phyloP scores from a whole-genome alignment of 1,140 invertebrate genomes.

The Drosophila truncata region DNA sequence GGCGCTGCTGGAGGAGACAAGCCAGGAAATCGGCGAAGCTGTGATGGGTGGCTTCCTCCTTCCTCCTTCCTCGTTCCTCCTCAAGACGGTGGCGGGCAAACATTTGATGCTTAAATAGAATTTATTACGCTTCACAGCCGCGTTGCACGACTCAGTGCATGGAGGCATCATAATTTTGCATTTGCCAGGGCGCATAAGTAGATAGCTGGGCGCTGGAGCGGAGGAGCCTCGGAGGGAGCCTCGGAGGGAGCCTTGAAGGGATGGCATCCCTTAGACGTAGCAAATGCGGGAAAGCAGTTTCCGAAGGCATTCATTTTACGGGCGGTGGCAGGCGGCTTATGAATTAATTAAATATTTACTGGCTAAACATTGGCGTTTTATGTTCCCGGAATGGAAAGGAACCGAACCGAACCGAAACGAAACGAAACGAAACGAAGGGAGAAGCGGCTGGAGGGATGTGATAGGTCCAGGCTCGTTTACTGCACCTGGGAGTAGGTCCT shows the following conservation, averaged over 20 bases:
- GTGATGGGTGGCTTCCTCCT: slow-evolving; percentile 8
- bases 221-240: background rate
- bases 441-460: background rate
- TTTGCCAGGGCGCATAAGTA: slow-evolving; percentile 51
- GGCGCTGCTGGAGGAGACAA: slow-evolving; percentile 4
- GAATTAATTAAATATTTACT: slow-evolving; percentile 83
- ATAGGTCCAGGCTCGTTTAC: slow-evolving; percentile 29
- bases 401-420: slow-evolving; percentile 7
- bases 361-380: slow-evolving; percentile 75
- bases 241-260: background rate
- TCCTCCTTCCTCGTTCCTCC: too few species aligned
- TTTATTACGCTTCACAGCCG: slow-evolving; percentile 66
- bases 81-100: slow-evolving; percentile 27
- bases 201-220: slow-evolving; percentile 22
- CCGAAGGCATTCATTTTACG: slow-evolving; percentile 40
- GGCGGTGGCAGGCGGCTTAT: slow-evolving; percentile 59
- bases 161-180: slow-evolving; percentile 71
- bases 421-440: background rate
- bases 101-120: slow-evolving; percentile 60
- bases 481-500: slow-evolving; percentile 38
- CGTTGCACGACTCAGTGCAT: slow-evolving; percentile 47
- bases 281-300: slow-evolving; percentile 22
- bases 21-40: slow-evolving; percentile 8
- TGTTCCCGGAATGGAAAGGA: slow-evolving; percentile 36
- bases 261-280: slow-evolving; percentile 12